Conservation (phyloP, 2,888 invertebrate genomes). For the Ceriagrion tenellum region DNA sequence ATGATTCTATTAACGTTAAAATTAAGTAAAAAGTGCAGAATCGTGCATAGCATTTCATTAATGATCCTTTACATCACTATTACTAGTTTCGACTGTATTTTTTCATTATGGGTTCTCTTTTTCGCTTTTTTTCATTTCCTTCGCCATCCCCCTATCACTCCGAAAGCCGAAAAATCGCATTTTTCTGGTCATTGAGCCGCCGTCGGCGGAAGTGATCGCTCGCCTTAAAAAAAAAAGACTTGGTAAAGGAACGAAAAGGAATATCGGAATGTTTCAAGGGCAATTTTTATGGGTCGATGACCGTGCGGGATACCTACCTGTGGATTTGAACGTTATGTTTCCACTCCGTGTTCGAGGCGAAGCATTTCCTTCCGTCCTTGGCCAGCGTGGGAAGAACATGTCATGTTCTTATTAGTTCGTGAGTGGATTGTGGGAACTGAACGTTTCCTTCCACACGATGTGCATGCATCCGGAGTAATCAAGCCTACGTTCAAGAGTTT, state of each 20-base stretch:
- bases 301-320: constrained; percentile 22
- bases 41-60: too few relatives aligned
- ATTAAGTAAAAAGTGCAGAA: too few relatives aligned
- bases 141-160: background rate
- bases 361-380: background rate
- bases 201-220: background rate
- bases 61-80: too few relatives aligned
- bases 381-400: constrained; percentile 6
- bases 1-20: too few relatives aligned
- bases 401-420: background rate
- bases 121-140: background rate
- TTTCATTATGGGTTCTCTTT: background rate
- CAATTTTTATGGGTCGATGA: constrained; percentile 19
- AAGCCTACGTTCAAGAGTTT: background rate
- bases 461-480: background rate
- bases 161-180: background rate
- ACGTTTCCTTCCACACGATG: background rate
- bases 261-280: background rate
- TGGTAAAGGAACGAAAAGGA: background rate
- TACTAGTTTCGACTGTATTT: too few relatives aligned
- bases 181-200: background rate
- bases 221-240: background rate
- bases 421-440: background rate
- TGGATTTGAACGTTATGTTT: constrained; percentile 12
- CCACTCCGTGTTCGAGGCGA: background rate